Base-by-base conservation (phyloP, 2,888 invertebrate genomes). In the Tinea semifulvella region DNA sequence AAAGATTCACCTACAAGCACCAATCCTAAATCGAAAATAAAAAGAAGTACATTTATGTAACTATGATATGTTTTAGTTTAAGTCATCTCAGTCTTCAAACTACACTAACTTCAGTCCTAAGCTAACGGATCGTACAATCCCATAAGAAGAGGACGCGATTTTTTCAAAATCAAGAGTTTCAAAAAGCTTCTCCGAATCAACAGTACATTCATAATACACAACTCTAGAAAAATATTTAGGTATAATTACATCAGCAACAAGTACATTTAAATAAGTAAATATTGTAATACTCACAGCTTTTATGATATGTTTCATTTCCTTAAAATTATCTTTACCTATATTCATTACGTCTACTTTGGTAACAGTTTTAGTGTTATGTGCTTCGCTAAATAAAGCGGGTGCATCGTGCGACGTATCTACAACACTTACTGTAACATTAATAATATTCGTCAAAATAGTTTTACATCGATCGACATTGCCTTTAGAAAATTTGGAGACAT, bases 151-250 rank as follows among this genome's bases (percentile, higher is more conserved):
- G 79, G 79, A 80, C 80, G 79, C 79, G 72, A 73, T 74, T 62
- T 71, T 73, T 69, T 54, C 72, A 68, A 71, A 75, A 77, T 60
- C 56, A 57, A 71, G 70, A 63, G 68, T 65, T 67, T 62, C 65
- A 65, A 72, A 71, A 79, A 79, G 79, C 80, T 65, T 73, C 58
- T 62, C 64, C 58, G 65, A 70, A 65, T 65, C 59, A 60, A 56
- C 60, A 63, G 65, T 67, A 73, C 65, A 68, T 67, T 59, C 70
- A 74, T 73, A 70, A 75, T 72, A 79, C 74, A 80, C 74, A 68
- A 79, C 68, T 65, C 80, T 80, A 80, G 80, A 80, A 80, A 80
- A 80, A 80, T 80, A 80, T 79, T 76, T 75, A 76, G 67, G 69
- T 79, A 72, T 68, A 66, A 71, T 68, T 67, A 68, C 76, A 65